Conservation (phyloP, 2,113 vertebrate species). For the Typhlomys cinereus region DNA sequence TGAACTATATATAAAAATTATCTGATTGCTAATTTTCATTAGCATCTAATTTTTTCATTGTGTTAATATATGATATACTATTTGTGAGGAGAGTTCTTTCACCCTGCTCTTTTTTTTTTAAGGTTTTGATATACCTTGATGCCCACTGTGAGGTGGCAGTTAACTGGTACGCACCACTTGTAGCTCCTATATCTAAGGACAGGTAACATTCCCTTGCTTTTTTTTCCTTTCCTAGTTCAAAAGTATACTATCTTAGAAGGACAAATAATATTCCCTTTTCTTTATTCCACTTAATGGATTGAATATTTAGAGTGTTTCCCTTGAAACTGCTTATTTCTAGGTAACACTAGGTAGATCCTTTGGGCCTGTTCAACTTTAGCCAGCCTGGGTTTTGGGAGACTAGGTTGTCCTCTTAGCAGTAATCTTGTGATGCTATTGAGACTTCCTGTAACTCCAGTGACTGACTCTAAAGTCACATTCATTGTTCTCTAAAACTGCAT, state of each 20-base stretch:
- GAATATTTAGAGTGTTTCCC: neutral
- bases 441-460: neutral
- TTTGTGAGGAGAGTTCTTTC: constrained; percentile 50
- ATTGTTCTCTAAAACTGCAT: neutral
- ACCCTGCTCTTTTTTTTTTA: constrained; percentile 77
- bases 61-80: neutral
- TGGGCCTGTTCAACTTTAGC: neutral
- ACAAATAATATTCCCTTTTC: constrained; percentile 26
- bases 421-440: neutral
- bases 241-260: constrained; percentile 57
- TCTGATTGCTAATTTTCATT: constrained; percentile 32
- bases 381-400: neutral
- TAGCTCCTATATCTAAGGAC: constrained; percentile 98
- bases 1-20: constrained; percentile 6
- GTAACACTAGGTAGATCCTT: neutral
- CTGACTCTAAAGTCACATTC: neutral
- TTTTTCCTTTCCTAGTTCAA: constrained; percentile 65
- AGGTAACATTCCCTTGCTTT: constrained; percentile 88
- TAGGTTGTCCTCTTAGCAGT: neutral
- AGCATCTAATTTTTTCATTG: constrained; percentile 37
- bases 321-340: neutral
- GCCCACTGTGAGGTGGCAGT: constrained; percentile 98
- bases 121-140: constrained; percentile 98
- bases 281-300: neutral
- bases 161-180: constrained; percentile 97